These are phyloP conservation scores for Galerucella calmariensis DNA, from an alignment of 2,888 invertebrate genomes.

Conservation along the genomic window DNA sequence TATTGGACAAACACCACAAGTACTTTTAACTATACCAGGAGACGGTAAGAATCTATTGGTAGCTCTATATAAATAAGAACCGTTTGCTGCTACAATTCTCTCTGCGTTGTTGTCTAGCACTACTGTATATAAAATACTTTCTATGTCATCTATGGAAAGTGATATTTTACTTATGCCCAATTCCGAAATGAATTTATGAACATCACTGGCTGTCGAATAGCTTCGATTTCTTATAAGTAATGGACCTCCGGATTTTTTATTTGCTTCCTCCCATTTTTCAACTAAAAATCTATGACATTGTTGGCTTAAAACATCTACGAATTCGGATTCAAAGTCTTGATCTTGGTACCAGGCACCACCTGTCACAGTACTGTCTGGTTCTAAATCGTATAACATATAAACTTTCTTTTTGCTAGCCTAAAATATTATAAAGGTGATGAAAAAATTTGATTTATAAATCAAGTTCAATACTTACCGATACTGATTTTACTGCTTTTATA, in stretches of 20 bases:
- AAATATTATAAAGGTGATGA: conserved; percentile 48
- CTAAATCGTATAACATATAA: conserved; percentile 94
- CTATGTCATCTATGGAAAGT: conserved; percentile 78
- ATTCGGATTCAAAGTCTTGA: conserved; percentile 97
- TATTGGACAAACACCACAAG: conserved; percentile 94
- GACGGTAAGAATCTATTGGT: conserved; percentile 79
- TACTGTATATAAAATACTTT: conserved; percentile 91
- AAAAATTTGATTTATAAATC: background rate
- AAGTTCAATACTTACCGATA: conserved; percentile 74
- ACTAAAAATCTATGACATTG: conserved; percentile 87
- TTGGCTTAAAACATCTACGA: conserved; percentile 94
- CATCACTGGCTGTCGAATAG: conserved; percentile 86
- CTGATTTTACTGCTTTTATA: conserved; percentile 97
- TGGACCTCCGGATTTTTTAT: conserved; percentile 77
- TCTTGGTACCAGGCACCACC: conserved; percentile 99
- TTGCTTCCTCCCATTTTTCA: conserved; percentile 77
- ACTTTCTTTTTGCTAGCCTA: conserved; percentile 96
- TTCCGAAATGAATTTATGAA: conserved; percentile 90
- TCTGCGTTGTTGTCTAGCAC: conserved; percentile 93
- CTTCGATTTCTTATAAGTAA: conserved; percentile 82
- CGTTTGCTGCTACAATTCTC: conserved; percentile 75
- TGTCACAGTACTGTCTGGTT: conserved; percentile 94
- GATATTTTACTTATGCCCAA: conserved; percentile 90
- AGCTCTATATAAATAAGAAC: conserved; percentile 80
- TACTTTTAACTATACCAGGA: conserved; percentile 85